A percentile compares a stretch with the other conserved stretches of the same genome.
Conservation (phyloP, 2,797 vertebrate species). For the Geotrypetes seraphini region DNA sequence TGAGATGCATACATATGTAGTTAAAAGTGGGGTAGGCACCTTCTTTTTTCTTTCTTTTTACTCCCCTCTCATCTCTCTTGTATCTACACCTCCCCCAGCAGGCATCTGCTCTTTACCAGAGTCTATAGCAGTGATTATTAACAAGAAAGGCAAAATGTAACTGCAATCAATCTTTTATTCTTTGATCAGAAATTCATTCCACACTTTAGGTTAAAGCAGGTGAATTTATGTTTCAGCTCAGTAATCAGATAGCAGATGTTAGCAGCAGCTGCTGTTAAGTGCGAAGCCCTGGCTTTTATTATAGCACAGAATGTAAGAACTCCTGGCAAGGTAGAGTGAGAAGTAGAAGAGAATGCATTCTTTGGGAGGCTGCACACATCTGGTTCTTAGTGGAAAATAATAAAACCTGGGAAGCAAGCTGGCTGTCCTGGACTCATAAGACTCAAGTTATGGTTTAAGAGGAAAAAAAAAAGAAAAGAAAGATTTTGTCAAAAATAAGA, state of each 20-base stretch:
- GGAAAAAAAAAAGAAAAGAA: background rate
- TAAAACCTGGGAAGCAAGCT: slow-evolving; percentile 30
- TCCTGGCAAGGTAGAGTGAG: slow-evolving; percentile 41
- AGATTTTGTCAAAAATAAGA: no score
- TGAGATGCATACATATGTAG: slow-evolving; percentile 39
- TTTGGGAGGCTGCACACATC: slow-evolving; percentile 38
- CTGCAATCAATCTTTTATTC: slow-evolving; percentile 46
- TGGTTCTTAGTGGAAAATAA: slow-evolving; percentile 31
- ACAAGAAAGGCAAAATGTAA: slow-evolving; percentile 44
- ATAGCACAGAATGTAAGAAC: slow-evolving; percentile 28
- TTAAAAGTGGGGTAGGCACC: slow-evolving; percentile 36
- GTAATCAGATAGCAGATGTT: slow-evolving; percentile 57
- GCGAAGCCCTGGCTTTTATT: slow-evolving; percentile 34
- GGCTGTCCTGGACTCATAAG: slow-evolving; percentile 28
- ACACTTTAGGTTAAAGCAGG: slow-evolving; percentile 45
- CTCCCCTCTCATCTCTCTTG: slow-evolving; percentile 23
- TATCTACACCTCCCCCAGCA: slow-evolving; percentile 42
- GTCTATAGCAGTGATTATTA: slow-evolving; percentile 48
- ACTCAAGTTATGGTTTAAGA: slow-evolving; percentile 16
- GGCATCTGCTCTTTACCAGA: slow-evolving; percentile 44
- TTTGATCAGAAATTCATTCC: slow-evolving; percentile 54
- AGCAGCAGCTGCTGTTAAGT: slow-evolving; percentile 43
- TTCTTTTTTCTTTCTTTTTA: slow-evolving; percentile 1
- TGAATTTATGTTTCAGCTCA: slow-evolving; percentile 50
- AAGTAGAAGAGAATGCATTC: slow-evolving; percentile 36